A percentile compares a stretch with the other conserved stretches of the same genome.
phyloP scores from a whole-genome alignment of 2,797 vertebrate species.

The Mycteria americana region DNA sequence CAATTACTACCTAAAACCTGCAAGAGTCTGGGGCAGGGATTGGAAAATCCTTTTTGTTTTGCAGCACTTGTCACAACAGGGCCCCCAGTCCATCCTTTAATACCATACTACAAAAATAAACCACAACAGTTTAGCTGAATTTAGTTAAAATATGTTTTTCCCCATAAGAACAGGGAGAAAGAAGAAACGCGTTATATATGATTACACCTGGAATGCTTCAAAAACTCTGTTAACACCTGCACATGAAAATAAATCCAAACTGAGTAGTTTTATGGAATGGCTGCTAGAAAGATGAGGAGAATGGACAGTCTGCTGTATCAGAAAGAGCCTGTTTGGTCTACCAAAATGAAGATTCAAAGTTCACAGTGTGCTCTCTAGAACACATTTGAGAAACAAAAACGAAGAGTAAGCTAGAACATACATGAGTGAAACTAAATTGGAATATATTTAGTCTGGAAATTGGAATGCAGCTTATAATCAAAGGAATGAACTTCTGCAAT shows the following conservation, averaged over 20 bases:
- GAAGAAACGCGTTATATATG: neutral
- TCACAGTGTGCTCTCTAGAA: neutral
- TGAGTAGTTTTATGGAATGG: neutral
- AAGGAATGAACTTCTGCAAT: neutral
- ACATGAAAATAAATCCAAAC: neutral
- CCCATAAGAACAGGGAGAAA: neutral
- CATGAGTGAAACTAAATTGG: neutral
- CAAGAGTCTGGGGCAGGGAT: neutral
- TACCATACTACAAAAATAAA: neutral
- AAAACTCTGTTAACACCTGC: neutral
- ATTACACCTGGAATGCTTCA: neutral
- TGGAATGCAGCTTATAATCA: neutral
- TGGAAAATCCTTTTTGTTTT: neutral
- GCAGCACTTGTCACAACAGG: neutral
- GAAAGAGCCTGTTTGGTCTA: neutral
- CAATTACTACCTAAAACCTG: neutral
- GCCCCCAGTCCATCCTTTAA: neutral
- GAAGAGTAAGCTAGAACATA: neutral
- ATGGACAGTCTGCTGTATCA: neutral
- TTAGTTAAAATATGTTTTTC: neutral
- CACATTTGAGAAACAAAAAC: neutral
- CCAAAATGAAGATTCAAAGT: neutral
- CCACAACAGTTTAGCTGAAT: neutral
- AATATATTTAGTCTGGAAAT: neutral
- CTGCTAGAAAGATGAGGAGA: neutral